These are phyloP conservation scores for Anguilla megastoma DNA, from an alignment of 2,797 vertebrate species.

Conservation along the genomic window DNA sequence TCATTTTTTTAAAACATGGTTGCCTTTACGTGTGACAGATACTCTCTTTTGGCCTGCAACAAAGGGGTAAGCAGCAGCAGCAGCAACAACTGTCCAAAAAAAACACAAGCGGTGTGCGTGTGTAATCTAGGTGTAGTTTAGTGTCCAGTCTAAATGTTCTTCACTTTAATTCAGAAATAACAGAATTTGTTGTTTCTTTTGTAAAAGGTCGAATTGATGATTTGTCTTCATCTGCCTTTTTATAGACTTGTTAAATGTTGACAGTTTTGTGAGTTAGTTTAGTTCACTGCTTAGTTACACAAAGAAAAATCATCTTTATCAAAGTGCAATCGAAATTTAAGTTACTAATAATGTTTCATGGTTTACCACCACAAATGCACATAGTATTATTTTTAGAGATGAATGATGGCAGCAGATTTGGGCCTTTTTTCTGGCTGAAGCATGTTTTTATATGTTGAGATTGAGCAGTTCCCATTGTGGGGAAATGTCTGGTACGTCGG, in stretches of 20 bases:
- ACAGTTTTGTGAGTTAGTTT: slow-evolving; percentile 1
- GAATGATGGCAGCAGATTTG: neutral
- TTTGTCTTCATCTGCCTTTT: slow-evolving; percentile 13
- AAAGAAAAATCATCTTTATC: slow-evolving; percentile 6
- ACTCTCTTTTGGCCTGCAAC: neutral
- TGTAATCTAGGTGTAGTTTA: neutral
- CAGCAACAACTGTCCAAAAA: slow-evolving; percentile 27
- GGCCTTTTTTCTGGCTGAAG: slow-evolving; percentile 5
- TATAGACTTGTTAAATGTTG: neutral
- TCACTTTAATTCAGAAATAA: neutral
- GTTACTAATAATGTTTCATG: neutral
- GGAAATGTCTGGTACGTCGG: neutral
- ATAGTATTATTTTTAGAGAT: neutral
- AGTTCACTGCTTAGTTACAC: neutral
- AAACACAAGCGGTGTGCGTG: neutral
- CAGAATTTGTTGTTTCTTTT: slow-evolving; percentile 6
- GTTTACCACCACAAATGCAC: neutral
- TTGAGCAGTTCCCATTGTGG: neutral
- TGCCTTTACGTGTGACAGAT: slow-evolving; percentile 36
- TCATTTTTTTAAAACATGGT: slow-evolving; percentile 35
- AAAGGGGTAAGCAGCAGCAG: neutral
- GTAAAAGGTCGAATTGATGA: slow-evolving; percentile 4
- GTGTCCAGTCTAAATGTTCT: neutral
- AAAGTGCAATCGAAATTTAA: slow-evolving; percentile 1
- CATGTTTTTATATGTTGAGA: slow-evolving; percentile 9